Evolutionary conservation across 2,797 vertebrate species (phyloP), one percentile per base, ranked within the genome.

Genomic region (Botia kubotai): DNA sequence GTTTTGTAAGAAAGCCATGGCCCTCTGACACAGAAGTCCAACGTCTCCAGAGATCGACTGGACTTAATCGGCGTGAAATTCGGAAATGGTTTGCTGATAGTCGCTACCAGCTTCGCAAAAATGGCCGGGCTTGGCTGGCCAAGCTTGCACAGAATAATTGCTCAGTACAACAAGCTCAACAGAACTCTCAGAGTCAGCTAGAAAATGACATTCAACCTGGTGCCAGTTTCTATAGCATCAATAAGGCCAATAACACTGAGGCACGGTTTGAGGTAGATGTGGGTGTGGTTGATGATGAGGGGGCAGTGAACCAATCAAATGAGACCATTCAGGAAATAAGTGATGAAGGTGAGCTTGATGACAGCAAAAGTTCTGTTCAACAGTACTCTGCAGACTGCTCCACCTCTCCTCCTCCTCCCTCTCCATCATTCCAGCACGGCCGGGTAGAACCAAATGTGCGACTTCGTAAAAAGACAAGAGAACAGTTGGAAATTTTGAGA

Each of bases 401-500:
- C n/a, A 65, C 85, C 1, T 84, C 84, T 58, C 68, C 86, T 36
- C 77, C 85, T 1, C 77, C 83, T 19, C 74, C 71, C 0, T 79
- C 86, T 29, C 73, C 67, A 0, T 81, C 86, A 8, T 78, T 83
- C 76, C 29, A 60, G 0, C 75, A 79, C 2, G 82, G 82, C 33
- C 86, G 70, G 12, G 77, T 71, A 6, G 81, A 90, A 57, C 81
- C 88, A 79, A 90, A 88, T 48, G 84, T 84, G 12, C 67, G 86
- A 52, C 91, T 92, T 72, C 88, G 92, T 16, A 95, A 94, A 75
- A 48, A 52, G 82, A 88, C 88, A 57, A 92, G 91, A 84, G 91
- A 93, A 53, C 95, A 96, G 89, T 33, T 94, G 87, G 83, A 82
- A 0, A 86, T 92, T 75, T 87, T 97, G 75, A 94, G 91, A 84